Evolutionary conservation across 2,888 invertebrate species (phyloP).

Genomic region (Steromphala cineraria): DNA sequence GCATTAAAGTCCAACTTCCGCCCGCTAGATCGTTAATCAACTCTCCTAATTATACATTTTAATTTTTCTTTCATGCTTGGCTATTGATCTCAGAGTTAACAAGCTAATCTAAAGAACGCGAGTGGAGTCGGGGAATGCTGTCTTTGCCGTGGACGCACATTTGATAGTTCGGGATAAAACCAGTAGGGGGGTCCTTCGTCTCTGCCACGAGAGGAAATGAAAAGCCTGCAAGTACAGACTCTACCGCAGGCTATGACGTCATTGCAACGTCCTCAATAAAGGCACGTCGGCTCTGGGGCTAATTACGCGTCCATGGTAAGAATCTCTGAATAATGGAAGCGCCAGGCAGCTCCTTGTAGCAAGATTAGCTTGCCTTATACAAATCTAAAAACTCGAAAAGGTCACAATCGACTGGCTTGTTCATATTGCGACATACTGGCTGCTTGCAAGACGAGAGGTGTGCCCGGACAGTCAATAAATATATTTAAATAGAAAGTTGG

Average conservation of each 20-base stretch:
- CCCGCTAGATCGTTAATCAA: neutral
- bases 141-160: neutral
- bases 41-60: neutral
- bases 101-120: neutral
- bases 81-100: neutral
- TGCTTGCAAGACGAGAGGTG: neutral
- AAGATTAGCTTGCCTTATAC: neutral
- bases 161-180: no score
- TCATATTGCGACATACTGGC: neutral
- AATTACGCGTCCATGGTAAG: neutral
- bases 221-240: neutral
- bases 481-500: no score
- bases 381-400: neutral
- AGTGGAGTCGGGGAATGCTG: neutral
- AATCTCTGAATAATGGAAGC: neutral
- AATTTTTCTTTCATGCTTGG: neutral
- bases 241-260: slow-evolving; percentile 2
- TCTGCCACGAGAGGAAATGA: neutral
- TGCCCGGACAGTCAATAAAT: neutral
- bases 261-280: neutral
- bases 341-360: neutral
- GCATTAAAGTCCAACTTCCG: neutral
- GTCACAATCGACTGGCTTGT: slow-evolving; percentile 1
- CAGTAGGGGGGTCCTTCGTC: neutral
- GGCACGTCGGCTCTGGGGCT: neutral